Evolutionary conservation across 2,113 vertebrate species (phyloP).

Genomic region (Cyphomyrus plagiostoma): DNA sequence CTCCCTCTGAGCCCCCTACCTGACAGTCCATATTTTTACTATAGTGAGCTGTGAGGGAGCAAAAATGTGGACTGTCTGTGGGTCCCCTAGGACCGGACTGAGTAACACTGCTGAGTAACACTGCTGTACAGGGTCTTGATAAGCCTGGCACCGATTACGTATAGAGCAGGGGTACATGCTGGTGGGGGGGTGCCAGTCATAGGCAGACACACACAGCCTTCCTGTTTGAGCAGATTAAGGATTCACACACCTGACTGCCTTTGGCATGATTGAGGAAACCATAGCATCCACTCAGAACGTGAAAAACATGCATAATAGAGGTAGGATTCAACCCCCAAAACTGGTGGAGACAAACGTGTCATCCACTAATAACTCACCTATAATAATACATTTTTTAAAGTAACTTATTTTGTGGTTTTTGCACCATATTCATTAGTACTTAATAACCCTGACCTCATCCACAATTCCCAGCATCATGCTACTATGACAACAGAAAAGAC

Average conservation of each 20-base stretch:
- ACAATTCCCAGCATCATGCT: neutral
- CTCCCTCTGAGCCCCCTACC: neutral
- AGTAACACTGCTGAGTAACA: neutral
- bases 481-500: neutral
- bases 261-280: neutral
- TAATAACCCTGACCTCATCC: neutral
- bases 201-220: neutral
- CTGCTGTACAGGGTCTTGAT: neutral
- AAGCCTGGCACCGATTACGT: neutral
- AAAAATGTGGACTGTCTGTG: neutral
- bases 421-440: neutral
- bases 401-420: neutral
- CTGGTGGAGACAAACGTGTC: neutral
- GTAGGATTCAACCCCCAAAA: neutral
- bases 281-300: neutral
- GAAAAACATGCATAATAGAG: neutral
- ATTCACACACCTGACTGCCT: neutral
- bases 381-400: neutral
- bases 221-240: neutral
- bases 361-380: neutral
- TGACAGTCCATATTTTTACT: too few relatives aligned
- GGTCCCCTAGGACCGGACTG: neutral
- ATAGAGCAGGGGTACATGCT: neutral
- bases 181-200: neutral
- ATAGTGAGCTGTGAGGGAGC: too few relatives aligned